phyloP scores from a whole-genome alignment of 23 tunicate species.

The Trididemnum miniatum region DNA sequence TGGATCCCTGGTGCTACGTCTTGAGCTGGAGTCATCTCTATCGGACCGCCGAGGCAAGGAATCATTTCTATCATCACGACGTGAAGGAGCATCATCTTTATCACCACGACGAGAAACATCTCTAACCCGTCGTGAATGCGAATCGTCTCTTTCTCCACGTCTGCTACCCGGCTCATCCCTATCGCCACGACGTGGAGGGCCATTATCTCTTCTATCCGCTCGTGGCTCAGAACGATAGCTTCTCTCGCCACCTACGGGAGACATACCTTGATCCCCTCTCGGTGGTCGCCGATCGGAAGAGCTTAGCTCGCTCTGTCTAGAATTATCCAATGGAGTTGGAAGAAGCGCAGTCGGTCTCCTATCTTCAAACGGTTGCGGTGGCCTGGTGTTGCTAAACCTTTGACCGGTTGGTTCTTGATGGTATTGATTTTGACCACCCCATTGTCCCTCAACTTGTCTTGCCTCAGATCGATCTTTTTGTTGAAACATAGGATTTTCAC shows the following conservation, averaged over 20 bases:
- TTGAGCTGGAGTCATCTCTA: background rate
- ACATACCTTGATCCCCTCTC: background rate
- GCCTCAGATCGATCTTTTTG: no score
- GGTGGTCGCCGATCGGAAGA: background rate
- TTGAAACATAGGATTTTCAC: no score
- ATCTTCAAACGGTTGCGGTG: background rate
- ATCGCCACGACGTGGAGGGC: background rate
- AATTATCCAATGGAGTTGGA: background rate
- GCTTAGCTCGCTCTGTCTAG: background rate
- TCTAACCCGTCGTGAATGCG: background rate
- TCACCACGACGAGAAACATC: background rate
- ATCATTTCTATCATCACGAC: background rate
- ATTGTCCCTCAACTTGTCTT: no score
- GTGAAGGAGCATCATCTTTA: background rate
- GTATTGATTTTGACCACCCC: no score
- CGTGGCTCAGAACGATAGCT: background rate
- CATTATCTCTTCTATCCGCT: background rate
- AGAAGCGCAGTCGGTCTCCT: background rate
- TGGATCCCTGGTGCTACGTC: background rate
- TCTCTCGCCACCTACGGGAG: background rate
- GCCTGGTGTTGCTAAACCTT: no score
- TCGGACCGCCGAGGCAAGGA: no score
- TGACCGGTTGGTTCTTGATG: no score
- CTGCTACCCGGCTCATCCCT: conserved; percentile 4
- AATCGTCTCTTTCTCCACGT: conserved; percentile 4